Evolutionary conservation across 2,113 vertebrate species (phyloP).

Genomic region (Jaculus jaculus): DNA sequence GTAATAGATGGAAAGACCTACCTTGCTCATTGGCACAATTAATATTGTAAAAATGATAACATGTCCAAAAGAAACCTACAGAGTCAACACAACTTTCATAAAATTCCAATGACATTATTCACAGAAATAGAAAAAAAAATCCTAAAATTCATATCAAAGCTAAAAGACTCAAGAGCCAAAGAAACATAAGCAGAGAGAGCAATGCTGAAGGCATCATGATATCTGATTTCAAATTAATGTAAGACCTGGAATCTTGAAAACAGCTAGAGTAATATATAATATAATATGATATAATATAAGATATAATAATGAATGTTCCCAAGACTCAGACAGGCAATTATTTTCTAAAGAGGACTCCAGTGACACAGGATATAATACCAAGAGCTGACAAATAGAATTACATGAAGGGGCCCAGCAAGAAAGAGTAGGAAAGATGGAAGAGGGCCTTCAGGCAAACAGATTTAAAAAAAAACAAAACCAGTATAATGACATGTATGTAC

Average conservation of each 20-base stretch:
- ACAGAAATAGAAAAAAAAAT: neutral
- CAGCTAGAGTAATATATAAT: neutral
- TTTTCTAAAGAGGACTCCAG: neutral
- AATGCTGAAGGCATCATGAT: neutral
- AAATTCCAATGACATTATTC: no score
- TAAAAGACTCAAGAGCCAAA: neutral
- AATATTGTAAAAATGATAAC: neutral
- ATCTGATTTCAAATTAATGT: neutral
- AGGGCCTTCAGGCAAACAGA: neutral
- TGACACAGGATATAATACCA: neutral
- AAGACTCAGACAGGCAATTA: neutral
- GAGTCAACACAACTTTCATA: no score
- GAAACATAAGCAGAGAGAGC: neutral
- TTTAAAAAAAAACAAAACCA: neutral
- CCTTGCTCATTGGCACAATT: neutral
- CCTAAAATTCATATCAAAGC: neutral
- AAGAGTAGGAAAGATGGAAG: neutral
- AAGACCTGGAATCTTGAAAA: neutral
- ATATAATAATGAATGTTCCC: neutral
- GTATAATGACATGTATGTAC: neutral
- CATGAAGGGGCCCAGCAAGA: neutral
- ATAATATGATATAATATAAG: no score
- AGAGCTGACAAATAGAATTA: no score
- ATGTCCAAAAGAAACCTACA: neutral
- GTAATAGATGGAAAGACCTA: neutral